Base-by-base conservation (phyloP, 1,140 invertebrate species). In the Holcopasites calliopsidis region DNA sequence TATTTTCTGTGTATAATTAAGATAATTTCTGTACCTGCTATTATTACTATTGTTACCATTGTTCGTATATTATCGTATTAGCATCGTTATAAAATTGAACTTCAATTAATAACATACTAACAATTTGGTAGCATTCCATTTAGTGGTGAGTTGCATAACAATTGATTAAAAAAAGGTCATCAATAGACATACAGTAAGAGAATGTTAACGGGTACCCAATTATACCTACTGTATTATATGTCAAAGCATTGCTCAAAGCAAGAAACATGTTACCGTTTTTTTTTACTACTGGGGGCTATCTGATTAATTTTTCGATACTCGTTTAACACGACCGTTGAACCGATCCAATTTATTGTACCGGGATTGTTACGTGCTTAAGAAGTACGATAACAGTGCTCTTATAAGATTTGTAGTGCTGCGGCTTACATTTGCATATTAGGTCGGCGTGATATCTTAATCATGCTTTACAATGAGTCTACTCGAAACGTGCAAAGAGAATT, bases 351-450 rank as follows among this genome's bases (percentile, higher is more conserved):
- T 71, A 50, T 50, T 60, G 7, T 47, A 28, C n/a, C n/a, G n/a
- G 55, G 21, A 71, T 61, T 47, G 61, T 55, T 38, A 55, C 21
- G 49, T 35, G 38, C 31, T 65, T 55, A 66, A 54, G 35, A 65
- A 55, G 61, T 28, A 38, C 28, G 71, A 73, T 55, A 73, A 55
- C 49, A 55, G 60, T 23, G 38, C 49, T 26, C 21, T 54, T 44
- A 31, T 44, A 66, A 65, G 61, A 73, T 65, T 66, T 65, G 60
- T 26, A 38, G 16, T 13, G 16, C 26, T 23, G 21, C 49, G 38
- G n/a, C 21, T 35, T 33, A 40, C 13, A 73, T 73, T 66, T 73
- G 71, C 71, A 66, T 65, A 65, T 38, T 66, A 28, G 61, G 61
- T 66, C 33, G 71, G 28, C 38, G 31, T 21, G 71, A 66, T 73